A percentile compares a stretch with the other conserved stretches of the same genome.
These are phyloP conservation scores for Zaprionus inermis DNA, from an alignment of 1,140 invertebrate species.

Conservation along the genomic window DNA sequence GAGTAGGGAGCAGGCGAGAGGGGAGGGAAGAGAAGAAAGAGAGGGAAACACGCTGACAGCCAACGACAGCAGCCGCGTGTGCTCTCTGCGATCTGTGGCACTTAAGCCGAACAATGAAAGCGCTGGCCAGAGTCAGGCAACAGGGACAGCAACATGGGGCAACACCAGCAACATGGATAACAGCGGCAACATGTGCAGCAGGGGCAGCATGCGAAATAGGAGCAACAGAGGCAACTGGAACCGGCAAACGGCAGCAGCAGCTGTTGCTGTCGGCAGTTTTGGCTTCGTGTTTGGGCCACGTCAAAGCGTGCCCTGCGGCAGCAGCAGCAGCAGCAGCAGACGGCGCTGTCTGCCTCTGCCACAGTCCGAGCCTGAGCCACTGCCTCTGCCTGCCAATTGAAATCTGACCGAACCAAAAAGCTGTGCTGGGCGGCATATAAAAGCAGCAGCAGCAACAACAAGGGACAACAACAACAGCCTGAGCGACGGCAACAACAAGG, in stretches of 20 bases:
- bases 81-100: conserved; percentile 54
- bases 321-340: not conserved
- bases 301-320: conserved; percentile 37
- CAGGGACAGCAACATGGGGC: conserved; percentile 15
- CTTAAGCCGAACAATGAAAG: conserved; percentile 76
- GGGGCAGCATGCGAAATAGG: not conserved
- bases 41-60: not conserved
- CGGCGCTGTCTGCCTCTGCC: not conserved
- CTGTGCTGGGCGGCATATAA: conserved; percentile 1
- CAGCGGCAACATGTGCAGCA: not conserved
- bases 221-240: conserved; percentile 7
- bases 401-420: conserved; percentile 46
- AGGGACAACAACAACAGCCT: conserved; percentile 7
- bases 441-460: conserved; percentile 17
- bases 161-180: conserved; percentile 20
- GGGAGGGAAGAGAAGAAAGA: no score
- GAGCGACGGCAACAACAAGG: conserved; percentile 12
- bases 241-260: not conserved
- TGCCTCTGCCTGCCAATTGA: conserved; percentile 35
- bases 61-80: not conserved
- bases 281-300: conserved; percentile 27
- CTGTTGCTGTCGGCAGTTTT: conserved; percentile 15
- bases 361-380: no score
- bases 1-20: not conserved
- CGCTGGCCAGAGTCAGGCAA: conserved; percentile 65